Evolutionary conservation across 2,888 invertebrate genomes (phyloP).

Genomic region (Andrena dorsata): DNA sequence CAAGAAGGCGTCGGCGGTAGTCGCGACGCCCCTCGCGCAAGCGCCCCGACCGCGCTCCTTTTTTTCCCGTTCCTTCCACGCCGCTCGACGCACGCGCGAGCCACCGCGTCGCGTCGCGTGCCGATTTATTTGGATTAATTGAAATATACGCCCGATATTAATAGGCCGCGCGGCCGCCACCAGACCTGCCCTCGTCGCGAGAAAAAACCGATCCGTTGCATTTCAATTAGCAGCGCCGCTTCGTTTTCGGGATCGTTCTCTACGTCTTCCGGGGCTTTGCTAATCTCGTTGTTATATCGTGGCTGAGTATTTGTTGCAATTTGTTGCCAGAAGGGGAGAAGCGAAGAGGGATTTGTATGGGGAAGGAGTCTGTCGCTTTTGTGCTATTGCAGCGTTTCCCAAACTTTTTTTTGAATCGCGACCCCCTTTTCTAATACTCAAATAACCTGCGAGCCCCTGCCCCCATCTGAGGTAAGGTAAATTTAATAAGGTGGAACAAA

Average conservation of each 20-base stretch:
- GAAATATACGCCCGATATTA: slow-evolving; percentile 75
- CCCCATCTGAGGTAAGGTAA: no score
- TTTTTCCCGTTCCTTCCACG: slow-evolving; percentile 52
- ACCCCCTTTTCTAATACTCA: no score
- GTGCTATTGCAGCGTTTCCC: no score
- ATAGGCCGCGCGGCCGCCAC: slow-evolving; percentile 66
- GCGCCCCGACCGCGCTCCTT: slow-evolving; percentile 60
- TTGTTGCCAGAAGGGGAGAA: no score
- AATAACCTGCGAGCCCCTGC: no score
- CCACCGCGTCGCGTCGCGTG: slow-evolving; percentile 52
- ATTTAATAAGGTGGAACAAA: no score
- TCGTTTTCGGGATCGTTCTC: background rate
- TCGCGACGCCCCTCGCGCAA: slow-evolving; percentile 77
- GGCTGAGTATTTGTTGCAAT: no score
- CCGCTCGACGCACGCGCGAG: slow-evolving; percentile 54
- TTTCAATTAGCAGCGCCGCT: slow-evolving; percentile 34
- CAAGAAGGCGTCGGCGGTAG: slow-evolving; percentile 80
- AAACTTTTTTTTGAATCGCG: no score
- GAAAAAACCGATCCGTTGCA: slow-evolving; percentile 14
- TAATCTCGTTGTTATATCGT: no score
- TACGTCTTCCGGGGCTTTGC: no score
- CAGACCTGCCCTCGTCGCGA: slow-evolving; percentile 15
- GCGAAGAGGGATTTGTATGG: no score
- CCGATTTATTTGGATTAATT: slow-evolving; percentile 80
- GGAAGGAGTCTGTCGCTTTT: no score